Base-by-base conservation (phyloP, 2,113 vertebrate species). In the Sialia sialis region DNA sequence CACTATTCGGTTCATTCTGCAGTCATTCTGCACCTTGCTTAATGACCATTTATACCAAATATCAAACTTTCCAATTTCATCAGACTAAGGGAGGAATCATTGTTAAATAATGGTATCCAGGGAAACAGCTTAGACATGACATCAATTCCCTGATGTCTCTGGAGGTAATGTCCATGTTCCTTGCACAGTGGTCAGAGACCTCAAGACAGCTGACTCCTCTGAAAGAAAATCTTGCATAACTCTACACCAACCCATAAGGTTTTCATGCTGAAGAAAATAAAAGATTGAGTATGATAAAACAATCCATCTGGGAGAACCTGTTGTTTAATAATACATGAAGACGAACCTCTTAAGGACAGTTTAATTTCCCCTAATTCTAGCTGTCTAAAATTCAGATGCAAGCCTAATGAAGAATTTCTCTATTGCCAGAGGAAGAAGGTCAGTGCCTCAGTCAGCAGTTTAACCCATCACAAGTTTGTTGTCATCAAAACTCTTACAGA, bases 321-420 rank as follows among this genome's bases (percentile, higher is more conserved):
- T 44, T 84, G 30, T 49, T 94, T 94, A 92, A 84, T 81, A 90
- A 86, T 81, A 73, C 23, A 86, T 84, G 34, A 80, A 86, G 48
- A 84, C 56, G 63, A 96, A 58, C 49, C 41, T 70, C 16, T 68
- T 85, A 80, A 88, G 58, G 54, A 59, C 23, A 79, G 75, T 78
- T 94, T 87, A 43, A 85, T 92, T 94, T 93, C 9, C 43, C 30
- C 62, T 91, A 43, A 59, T 79, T 92, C 80, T 75, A 76, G 12
- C 75, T 70, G 39, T 75, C 52, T 78, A 49, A 89, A 93, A 75
- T 87, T 78, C 64, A 84, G 38, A 11, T 93, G 46, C 23, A 60
- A 80, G 26, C 16, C 51, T 81, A 78, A 78, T 10, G 3, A 87
- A 67, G 26, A 32, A 62, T 78, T 84, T 70, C 64, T 78, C 10